Evolutionary conservation across 1,140 invertebrate genomes (phyloP), one percentile per base, ranked within the genome.

Genomic region (Polypedilum pembai): DNA sequence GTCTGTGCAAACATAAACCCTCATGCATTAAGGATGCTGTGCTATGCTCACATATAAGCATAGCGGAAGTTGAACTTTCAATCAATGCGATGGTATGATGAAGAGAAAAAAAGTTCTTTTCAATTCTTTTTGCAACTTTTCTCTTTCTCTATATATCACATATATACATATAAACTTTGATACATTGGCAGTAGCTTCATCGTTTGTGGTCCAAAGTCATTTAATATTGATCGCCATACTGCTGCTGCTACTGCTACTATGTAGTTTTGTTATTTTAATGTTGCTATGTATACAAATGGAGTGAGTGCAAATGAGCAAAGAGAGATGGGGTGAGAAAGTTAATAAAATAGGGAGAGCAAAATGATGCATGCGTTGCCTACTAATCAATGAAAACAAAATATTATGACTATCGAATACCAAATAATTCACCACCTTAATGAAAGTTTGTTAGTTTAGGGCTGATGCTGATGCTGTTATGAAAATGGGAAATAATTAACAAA

Each of bases 11-110:
- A 33, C 24, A 33, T 33, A 33, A 33, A 33, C 24, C 24, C 24
- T 33, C 5, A 33, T 33, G 24, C 24, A 33, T 33, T 33, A 33
- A 33, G 24, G 5, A 33, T 33, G 24, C 24, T 33, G n/a, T n/a
- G n/a, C n/a, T n/a, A n/a, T n/a, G n/a, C n/a, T n/a, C n/a, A n/a
- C n/a, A 33, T 33, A 33, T 5, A 33, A 33, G 24, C 24, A 33
- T 33, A 33, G n/a, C 45, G 45, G 45, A 56, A 56, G 45, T 56
- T 56, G n/a, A 56, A 56, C 45, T 56, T 56, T 56, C 45, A 56
- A 56, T 56, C 45, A 56, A 56, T 33, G 24, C 24, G 24, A 33
- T 33, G 24, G 24, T 33, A 33, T 33, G 24, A 5, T 33, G 24
- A 33, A 33, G 24, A 33, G 24, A 33, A 33, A 33, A 33, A 33